Conservation (phyloP, 2,113 vertebrate genomes). For the Pygoscelis adeliae region DNA sequence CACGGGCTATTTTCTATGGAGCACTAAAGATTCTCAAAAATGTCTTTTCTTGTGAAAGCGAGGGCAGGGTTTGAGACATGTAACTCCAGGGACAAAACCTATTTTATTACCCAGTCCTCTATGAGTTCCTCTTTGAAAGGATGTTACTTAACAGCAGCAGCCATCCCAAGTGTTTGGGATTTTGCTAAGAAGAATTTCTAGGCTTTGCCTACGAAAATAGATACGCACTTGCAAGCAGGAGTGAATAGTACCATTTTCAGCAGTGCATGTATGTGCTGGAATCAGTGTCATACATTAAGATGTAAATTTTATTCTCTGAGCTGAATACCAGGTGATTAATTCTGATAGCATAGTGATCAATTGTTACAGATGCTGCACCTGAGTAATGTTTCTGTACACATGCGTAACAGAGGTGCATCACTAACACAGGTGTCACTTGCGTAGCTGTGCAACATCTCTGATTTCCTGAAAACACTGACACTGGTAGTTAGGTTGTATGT, state of each 20-base stretch:
- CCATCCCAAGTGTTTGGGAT: not conserved
- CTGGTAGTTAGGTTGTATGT: conserved; percentile 44
- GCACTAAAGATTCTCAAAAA: not conserved
- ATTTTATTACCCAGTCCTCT: not conserved
- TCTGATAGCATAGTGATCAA: conserved; percentile 69
- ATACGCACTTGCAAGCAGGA: not conserved
- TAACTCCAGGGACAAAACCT: not conserved
- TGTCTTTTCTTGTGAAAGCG: not conserved
- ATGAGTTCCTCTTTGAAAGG: not conserved
- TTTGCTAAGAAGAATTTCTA: not conserved
- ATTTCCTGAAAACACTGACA: conserved; percentile 59
- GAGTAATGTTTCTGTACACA: conserved; percentile 64
- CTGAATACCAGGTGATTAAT: conserved; percentile 77
- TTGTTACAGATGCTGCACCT: conserved; percentile 75
- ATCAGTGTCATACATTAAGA: conserved; percentile 68
- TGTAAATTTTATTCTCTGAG: conserved; percentile 78
- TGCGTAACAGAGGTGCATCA: conserved; percentile 20
- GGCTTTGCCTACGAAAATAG: not conserved
- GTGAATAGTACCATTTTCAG: not conserved
- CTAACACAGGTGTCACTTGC: conserved; percentile 70
- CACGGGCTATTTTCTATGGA: rapidly evolving
- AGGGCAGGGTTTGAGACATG: not conserved
- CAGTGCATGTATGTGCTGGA: not conserved
- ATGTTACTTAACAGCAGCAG: not conserved
- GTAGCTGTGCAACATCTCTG: conserved; percentile 3